phyloP scores from a whole-genome alignment of 2,797 vertebrate genomes.

The Oophaga sylvatica region DNA sequence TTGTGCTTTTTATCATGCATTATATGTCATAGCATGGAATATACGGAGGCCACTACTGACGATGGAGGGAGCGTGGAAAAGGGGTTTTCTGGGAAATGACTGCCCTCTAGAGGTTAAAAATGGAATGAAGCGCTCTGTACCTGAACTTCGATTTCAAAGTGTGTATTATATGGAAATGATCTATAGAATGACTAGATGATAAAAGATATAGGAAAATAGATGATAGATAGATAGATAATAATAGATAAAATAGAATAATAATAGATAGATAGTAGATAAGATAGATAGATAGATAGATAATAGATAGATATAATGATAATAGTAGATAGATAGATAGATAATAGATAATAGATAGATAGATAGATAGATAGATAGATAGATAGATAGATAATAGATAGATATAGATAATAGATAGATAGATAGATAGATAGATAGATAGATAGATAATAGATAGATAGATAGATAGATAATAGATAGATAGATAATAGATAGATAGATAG shows the following conservation, averaged over 20 bases:
- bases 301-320: background rate
- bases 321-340: background rate
- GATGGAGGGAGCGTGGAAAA: background rate
- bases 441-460: background rate
- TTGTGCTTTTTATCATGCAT: background rate
- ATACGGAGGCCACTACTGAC: background rate
- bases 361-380: background rate
- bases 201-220: background rate
- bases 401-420: background rate
- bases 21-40: background rate
- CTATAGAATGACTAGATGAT: background rate
- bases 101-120: slow-evolving; percentile 52
- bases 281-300: background rate
- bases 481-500: background rate
- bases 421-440: background rate
- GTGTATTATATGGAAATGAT: background rate
- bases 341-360: background rate
- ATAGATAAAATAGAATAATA: background rate
- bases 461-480: background rate
- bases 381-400: background rate
- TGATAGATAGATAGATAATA: background rate
- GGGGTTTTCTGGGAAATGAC: slow-evolving; percentile 35
- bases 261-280: background rate
- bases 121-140: background rate
- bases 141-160: background rate